Evolutionary conservation across 1,140 invertebrate species (phyloP).

Genomic region (Eueides isabella): DNA sequence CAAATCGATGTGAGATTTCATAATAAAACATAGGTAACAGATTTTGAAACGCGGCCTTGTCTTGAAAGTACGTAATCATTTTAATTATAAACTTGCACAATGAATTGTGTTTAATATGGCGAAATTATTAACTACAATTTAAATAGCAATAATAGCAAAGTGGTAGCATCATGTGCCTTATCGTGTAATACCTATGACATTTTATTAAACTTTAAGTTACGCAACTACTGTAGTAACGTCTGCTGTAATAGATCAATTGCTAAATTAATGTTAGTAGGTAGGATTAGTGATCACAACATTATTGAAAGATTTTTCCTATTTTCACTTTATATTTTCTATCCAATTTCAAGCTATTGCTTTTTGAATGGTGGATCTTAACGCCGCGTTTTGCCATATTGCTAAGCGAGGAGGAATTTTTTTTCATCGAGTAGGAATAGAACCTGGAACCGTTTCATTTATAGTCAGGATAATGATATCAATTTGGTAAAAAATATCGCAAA

Average conservation of each 20-base stretch:
- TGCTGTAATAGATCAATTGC: background rate
- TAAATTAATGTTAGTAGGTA: background rate
- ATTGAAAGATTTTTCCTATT: no score
- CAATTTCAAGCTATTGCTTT: no score
- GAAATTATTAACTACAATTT: slow-evolving; percentile 12
- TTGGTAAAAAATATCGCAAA: no score
- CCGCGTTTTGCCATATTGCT: no score
- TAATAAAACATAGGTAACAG: background rate
- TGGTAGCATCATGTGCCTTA: slow-evolving; percentile 3
- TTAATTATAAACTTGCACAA: slow-evolving; percentile 24
- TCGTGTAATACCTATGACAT: slow-evolving; percentile 4
- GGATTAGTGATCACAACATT: no score
- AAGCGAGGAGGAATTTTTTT: no score
- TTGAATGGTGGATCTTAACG: no score
- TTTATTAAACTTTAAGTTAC: background rate
- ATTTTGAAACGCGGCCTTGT: slow-evolving; percentile 24
- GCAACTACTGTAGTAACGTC: slow-evolving; percentile 9
- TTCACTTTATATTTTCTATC: no score
- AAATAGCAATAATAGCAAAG: slow-evolving; percentile 1
- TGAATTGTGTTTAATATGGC: slow-evolving; percentile 17
- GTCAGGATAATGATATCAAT: no score
- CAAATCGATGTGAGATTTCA: slow-evolving; percentile 1
- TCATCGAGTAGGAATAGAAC: no score
- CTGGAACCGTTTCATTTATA: no score
- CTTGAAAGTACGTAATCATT: slow-evolving; percentile 24